Base-by-base conservation (phyloP, 2,888 invertebrate species). In the Parascotia fuliginaria region DNA sequence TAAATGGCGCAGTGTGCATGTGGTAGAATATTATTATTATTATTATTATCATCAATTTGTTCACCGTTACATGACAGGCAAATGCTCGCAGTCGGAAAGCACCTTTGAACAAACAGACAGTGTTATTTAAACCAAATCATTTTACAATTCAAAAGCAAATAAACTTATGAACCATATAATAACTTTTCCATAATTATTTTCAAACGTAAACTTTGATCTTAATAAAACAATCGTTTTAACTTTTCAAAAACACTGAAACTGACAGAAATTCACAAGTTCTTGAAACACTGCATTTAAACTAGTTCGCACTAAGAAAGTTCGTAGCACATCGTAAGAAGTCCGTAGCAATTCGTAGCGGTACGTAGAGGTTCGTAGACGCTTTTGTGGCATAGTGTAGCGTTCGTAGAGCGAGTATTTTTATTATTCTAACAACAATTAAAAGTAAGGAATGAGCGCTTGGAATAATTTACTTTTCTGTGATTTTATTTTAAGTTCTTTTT, bases 241-340 rank as follows among this genome's bases (percentile, higher is more conserved):
- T 36, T 24, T 7, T 33, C 14, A 29, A 40, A 39, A 38, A 39
- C 29, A 45, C 28, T 33, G 11, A 3, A 24, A 14, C 24, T 2
- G 22, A n/a, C 24, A 27, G 14, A 32, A 39, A 32, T n/a, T 36
- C 5, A 19, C 6, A 59, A 64, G 28, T 58, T 52, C 12, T 16
- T 50, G 24, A 40, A 49, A 55, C 46, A 48, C 16, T 55, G 28
- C 42, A 63, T 66, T 51, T 40, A 41, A 63, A 63, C 47, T 59
- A 66, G 54, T 29, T 34, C 24, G 48, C 38, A 49, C 47, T 52
- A 65, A 55, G 41, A 63, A 65, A 65, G 47, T 61, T 64, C 13
- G 41, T 41, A 28, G 37, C 39, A 57, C 32, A 34, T 34, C 54
- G 54, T 54, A 28, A n/a, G 28, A 5, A 61, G 39, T 57, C 44